These are phyloP conservation scores for Habrosyne pyritoides DNA, from an alignment of 2,888 invertebrate species.

Conservation along the genomic window DNA sequence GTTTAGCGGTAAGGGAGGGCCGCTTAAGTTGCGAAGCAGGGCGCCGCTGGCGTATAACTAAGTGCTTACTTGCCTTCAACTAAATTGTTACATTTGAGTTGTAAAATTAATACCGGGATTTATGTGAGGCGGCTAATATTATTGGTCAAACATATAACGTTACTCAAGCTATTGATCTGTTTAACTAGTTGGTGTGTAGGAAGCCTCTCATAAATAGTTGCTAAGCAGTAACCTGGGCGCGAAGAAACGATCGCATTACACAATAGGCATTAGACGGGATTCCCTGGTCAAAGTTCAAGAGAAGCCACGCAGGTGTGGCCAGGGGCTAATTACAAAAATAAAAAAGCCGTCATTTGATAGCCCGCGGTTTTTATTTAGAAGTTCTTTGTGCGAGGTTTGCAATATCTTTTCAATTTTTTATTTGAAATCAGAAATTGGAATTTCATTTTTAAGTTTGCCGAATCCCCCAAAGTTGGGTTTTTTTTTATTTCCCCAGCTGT, in stretches of 20 bases:
- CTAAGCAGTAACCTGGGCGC: constrained; percentile 42
- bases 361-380: constrained; percentile 21
- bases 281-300: constrained; percentile 75
- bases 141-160: constrained; percentile 27
- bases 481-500: too few species aligned
- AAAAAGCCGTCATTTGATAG: constrained; percentile 53
- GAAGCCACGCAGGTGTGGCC: constrained; percentile 71
- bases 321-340: constrained; percentile 64
- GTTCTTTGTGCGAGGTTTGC: constrained; percentile 11
- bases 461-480: neutral
- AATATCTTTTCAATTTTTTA: neutral
- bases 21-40: constrained; percentile 70
- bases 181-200: constrained; percentile 33
- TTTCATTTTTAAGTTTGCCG: neutral
- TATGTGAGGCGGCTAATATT: constrained; percentile 62
- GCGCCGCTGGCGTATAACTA: constrained; percentile 76
- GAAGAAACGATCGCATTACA: constrained; percentile 66
- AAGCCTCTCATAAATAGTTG: constrained; percentile 63
- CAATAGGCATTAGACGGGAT: constrained; percentile 64
- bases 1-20: constrained; percentile 80
- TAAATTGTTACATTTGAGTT: constrained; percentile 81
- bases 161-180: constrained; percentile 20
- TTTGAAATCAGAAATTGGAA: neutral
- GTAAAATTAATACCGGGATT: constrained; percentile 79
- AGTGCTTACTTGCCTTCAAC: constrained; percentile 77